phyloP scores from a whole-genome alignment of 1,140 invertebrate genomes.

The Lepidurus arcticus region DNA sequence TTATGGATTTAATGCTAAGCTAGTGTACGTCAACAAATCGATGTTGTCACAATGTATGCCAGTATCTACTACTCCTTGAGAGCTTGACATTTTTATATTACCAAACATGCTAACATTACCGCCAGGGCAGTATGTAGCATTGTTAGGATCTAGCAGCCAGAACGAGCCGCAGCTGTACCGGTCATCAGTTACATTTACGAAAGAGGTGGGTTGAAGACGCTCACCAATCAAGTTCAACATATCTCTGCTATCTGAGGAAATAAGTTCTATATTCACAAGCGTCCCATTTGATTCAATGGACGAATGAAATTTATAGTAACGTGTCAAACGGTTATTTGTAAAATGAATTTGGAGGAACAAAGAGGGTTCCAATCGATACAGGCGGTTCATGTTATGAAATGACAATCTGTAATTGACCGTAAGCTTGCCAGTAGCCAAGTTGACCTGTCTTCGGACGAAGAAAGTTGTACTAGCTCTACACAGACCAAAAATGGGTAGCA shows the following conservation, averaged over 20 bases:
- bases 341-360: background rate
- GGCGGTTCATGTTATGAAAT: background rate
- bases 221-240: background rate
- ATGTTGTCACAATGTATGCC: no score
- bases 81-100: no score
- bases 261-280: background rate
- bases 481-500: background rate
- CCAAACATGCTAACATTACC: no score
- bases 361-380: background rate
- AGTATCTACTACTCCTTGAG: no score
- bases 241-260: background rate
- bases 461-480: background rate
- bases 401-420: background rate
- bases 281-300: background rate
- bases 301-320: background rate
- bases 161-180: no score
- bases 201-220: background rate
- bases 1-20: no score
- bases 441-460: background rate
- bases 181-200: no score
- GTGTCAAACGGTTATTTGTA: background rate
- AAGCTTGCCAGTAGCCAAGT: background rate
- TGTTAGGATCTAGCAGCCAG: no score
- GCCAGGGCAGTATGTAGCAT: no score
- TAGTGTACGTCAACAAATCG: no score